Evolutionary conservation across 2,113 vertebrate species (phyloP).

Genomic region (Elephas maximus): DNA sequence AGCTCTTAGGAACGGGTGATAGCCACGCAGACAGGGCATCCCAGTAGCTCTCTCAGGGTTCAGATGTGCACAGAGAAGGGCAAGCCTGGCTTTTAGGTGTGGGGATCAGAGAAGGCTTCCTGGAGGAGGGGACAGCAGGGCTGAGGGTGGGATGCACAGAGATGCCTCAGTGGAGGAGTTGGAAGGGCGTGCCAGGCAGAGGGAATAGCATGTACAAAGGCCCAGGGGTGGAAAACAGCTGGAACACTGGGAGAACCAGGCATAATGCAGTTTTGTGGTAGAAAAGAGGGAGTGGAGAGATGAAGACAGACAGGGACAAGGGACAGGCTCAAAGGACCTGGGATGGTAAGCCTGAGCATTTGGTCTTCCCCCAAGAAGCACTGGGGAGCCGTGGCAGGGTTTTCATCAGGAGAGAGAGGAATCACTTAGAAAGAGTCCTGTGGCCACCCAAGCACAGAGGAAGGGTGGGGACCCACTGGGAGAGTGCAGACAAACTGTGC

Average conservation of each 20-base stretch:
- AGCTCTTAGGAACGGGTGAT: neutral
- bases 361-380: neutral
- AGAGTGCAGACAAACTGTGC: too few species aligned
- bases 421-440: neutral
- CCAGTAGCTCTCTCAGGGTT: neutral
- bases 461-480: neutral
- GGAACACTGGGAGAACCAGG: neutral
- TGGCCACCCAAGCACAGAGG: neutral
- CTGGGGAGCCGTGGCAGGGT: neutral
- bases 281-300: neutral
- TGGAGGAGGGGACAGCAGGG: neutral
- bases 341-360: neutral
- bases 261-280: neutral
- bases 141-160: neutral
- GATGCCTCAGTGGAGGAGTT: neutral
- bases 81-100: neutral
- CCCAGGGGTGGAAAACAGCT: neutral
- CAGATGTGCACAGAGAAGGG: neutral
- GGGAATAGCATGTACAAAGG: neutral
- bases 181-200: neutral
- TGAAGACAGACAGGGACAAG: neutral
- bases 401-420: neutral
- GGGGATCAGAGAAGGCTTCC: neutral
- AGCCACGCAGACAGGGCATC: rapidly evolving
- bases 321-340: neutral